Evolutionary conservation across 2,888 invertebrate species (phyloP), one percentile per base, ranked within the genome.

Genomic region (Phasia obesa): DNA sequence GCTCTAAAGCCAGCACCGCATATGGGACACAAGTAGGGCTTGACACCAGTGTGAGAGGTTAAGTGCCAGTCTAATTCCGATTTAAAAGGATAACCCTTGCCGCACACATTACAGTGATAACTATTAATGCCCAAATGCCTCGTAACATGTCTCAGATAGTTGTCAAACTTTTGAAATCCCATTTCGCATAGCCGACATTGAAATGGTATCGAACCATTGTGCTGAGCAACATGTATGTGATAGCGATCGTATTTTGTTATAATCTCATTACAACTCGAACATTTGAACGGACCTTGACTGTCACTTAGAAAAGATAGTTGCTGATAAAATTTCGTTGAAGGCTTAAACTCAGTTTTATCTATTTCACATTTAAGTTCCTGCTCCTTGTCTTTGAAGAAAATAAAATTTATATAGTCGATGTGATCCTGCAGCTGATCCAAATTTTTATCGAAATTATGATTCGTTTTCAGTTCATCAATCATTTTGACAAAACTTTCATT

Each of bases 1-100:
- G 88, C 86, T 70, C 87, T 86, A 62, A 88, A 88, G n/a, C 89
- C 86, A 0, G 86, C 86, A 1, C 84, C 85, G 53, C 88, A 88
- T 3, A 86, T 74, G 9, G 81, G 74, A 53, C 88, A 88, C 0
- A 85, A 84, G 1, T 86, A 85, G 2, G 76, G 76, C n/a, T 77
- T 77, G 0, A 64, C 76, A 0, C 88, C 89, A 6, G 88, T 89
- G 11, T 88, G 88, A 4, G 69, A 60, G 11, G 74, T 55, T 38
- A 81, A 57, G 42, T 84, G 84, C 77, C 73, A 81, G 15, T 74
- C 77, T 11, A 84, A 38, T 17, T 76, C 73, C 11, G 81, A 35
- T 49, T 74, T 73, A 5, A 74, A 77, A 2, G 73, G 77, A 77
- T 77, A 84, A 23, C 76, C 77, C 19, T 81, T 84, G 0, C 81